Conservation (phyloP, 2,888 invertebrate genomes). For the Cynaeus angustus region DNA sequence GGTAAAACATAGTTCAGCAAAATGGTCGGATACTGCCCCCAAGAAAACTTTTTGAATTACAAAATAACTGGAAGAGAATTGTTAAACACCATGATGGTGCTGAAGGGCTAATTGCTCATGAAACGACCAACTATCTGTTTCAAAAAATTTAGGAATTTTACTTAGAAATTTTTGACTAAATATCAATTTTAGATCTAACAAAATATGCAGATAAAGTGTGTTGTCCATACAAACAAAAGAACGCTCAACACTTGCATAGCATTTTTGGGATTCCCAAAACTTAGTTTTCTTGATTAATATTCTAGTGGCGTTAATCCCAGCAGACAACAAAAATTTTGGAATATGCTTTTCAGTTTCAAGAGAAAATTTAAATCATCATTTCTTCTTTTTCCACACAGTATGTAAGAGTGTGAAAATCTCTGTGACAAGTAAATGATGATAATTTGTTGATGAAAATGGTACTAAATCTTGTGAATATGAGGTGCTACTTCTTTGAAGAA, state of each 20-base stretch:
- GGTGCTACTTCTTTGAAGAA: no score
- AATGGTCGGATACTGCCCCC: constrained; percentile 92
- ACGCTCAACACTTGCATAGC: constrained; percentile 86
- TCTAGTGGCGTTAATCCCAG: constrained; percentile 82
- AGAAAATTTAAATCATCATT: constrained; percentile 67
- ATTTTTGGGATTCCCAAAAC: constrained; percentile 81
- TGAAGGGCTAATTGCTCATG: constrained; percentile 75
- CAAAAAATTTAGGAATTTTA: constrained; percentile 50
- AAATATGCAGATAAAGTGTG: constrained; percentile 65
- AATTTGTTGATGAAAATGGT: no score
- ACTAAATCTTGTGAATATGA: no score
- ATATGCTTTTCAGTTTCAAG: constrained; percentile 60
- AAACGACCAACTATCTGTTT: constrained; percentile 26
- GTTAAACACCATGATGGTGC: constrained; percentile 80
- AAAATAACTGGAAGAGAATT: constrained; percentile 86
- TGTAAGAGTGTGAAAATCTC: constrained; percentile 90
- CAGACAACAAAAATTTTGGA: constrained; percentile 71
- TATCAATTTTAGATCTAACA: constrained; percentile 58
- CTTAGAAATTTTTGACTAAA: neutral
- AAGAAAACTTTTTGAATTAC: constrained; percentile 86
- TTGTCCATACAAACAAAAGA: constrained; percentile 77
- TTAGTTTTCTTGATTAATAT: constrained; percentile 85
- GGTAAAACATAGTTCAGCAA: no score
- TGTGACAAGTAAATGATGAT: constrained; percentile 73
- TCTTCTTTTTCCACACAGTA: constrained; percentile 88